Evolutionary conservation across 2,113 vertebrate genomes (phyloP).

Genomic region (Neolamprologus variostigma): DNA sequence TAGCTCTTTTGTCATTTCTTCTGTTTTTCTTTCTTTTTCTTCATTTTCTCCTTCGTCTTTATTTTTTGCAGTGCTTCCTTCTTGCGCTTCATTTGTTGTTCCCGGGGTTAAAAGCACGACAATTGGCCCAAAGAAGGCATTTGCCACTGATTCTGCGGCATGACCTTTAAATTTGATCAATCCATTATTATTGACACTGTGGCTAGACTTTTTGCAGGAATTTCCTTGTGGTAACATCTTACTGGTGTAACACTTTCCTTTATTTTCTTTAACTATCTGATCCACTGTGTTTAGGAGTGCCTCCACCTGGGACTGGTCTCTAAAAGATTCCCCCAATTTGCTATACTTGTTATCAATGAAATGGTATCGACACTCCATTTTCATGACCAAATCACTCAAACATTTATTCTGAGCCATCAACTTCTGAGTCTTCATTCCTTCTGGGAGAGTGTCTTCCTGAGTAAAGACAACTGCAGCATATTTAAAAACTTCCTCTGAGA

Average conservation of each 20-base stretch:
- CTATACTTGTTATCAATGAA: background rate
- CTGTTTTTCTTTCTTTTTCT: background rate
- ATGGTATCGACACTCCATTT: background rate
- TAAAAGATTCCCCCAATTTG: background rate
- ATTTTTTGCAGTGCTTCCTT: background rate
- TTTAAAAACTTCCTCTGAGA: conserved; percentile 3
- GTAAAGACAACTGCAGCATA: conserved; percentile 18
- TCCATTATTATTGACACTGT: background rate
- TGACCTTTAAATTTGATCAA: background rate
- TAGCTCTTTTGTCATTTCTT: background rate
- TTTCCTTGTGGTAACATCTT: background rate
- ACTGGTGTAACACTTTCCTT: background rate
- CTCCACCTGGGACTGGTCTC: background rate
- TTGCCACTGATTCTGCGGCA: background rate
- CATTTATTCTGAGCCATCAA: background rate
- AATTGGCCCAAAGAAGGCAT: background rate
- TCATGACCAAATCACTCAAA: background rate
- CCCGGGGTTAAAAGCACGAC: background rate
- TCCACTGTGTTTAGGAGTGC: conserved; percentile 8
- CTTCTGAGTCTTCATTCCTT: background rate
- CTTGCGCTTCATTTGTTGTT: background rate
- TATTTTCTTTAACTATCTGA: background rate
- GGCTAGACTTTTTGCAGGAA: background rate
- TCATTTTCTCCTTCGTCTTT: background rate
- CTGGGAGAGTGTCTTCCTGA: background rate